Percentiles rank a stretch among this genome's conserved stretches.
These are phyloP conservation scores for Pristionchus maxplancki DNA, from an alignment of 2,888 invertebrate genomes.

Conservation along the genomic window DNA sequence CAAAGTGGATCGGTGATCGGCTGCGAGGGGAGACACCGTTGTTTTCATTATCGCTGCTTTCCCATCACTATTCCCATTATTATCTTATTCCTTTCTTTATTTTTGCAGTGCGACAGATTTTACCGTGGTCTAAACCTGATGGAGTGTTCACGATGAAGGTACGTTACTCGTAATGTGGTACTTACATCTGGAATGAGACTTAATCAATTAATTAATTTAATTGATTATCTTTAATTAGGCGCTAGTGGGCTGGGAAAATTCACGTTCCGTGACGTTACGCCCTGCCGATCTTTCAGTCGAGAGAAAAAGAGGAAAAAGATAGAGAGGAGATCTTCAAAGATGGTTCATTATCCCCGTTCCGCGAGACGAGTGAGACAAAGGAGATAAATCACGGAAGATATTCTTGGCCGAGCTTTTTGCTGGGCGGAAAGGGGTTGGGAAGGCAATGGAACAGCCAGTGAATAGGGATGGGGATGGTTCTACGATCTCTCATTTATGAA, in stretches of 20 bases:
- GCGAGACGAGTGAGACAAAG: background rate
- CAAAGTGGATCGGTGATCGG: background rate
- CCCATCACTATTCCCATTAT: background rate
- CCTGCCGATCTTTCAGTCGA: background rate
- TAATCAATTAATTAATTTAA: too few species aligned
- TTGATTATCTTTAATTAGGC: background rate
- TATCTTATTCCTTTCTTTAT: background rate
- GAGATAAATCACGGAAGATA: background rate
- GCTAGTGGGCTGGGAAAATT: background rate
- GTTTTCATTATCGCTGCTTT: background rate
- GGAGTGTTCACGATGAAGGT: too few species aligned
- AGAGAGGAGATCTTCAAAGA: conserved; percentile 25
- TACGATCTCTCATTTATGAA: background rate
- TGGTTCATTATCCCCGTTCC: background rate
- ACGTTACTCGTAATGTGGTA: too few species aligned
- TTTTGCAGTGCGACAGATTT: background rate
- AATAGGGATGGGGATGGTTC: background rate
- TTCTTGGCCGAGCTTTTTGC: conserved; percentile 30
- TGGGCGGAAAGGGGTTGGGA: background rate
- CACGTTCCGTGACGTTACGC: conserved; percentile 6
- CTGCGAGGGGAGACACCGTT: background rate
- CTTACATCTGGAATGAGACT: background rate
- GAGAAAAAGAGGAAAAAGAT: background rate
- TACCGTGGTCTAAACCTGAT: too few species aligned
- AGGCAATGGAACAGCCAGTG: background rate